Evolutionary conservation across 2,113 vertebrate genomes (phyloP), one percentile per base, ranked within the genome.

Genomic region (Corythaeola cristata): DNA sequence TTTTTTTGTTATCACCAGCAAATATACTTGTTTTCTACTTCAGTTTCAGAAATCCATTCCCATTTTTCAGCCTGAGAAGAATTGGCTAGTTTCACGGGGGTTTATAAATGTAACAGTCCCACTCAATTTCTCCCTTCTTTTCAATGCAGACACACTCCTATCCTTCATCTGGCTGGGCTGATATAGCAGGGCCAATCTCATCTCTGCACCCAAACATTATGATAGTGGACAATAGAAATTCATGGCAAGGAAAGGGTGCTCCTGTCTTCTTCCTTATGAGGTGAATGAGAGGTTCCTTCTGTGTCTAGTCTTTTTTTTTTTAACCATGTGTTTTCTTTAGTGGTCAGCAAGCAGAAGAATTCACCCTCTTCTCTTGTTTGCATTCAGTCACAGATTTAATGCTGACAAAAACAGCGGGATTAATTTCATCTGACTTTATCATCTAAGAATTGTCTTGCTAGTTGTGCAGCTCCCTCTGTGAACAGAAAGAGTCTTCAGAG

Each of bases 211-310:
- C 93, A 94, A 23, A 90, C 79, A 64, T 62, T 78, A 59, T 49
- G 59, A 63, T 4, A 87, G 58, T 90, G 92, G 75, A 35, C 68
- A 80, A 44, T 2, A 92, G 72, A 81, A 93, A 95, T 77, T 50
- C 88, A 81, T 72, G 73, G 60, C 63, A 78, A 92, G 76, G 60
- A 80, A 83, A 89, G 90, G 72, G 60, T 77, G 62, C 76, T 91
- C 72, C 82, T 95, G 44, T 72, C 82, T 32, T 91, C 75, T 89
- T 93, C 93, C 47, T 93, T 75, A 64, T 19, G 93, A 87, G 58
- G 62, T 80, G 89, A 95, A 91, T 67, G 87, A 88, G 91, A 91
- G 77, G 45, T 47, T 95, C 75, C 88, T 59, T 91, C 93, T 91
- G 71, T 80, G 71, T 55, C 80, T 86, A 45, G 41, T 56, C n/a